These are phyloP conservation scores for Apoderus coryli DNA, from an alignment of 2,888 invertebrate species.

Conservation along the genomic window DNA sequence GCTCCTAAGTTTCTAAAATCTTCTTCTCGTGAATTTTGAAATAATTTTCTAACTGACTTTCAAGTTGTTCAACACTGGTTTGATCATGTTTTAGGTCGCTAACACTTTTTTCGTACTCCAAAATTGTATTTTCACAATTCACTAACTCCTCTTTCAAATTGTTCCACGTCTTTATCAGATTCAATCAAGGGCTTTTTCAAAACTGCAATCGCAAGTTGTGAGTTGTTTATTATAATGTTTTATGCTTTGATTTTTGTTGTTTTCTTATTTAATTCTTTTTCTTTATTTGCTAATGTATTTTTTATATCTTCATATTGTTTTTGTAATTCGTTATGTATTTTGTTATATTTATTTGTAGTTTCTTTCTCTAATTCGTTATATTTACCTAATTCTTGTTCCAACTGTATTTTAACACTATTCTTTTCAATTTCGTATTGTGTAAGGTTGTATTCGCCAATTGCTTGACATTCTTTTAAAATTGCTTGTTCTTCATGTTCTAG, in stretches of 20 bases:
- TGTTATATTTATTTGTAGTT: too few relatives aligned
- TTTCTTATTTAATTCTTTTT: slow-evolving; percentile 34
- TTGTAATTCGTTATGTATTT: too few relatives aligned
- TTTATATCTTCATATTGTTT: slow-evolving; percentile 16
- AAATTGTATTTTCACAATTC: slow-evolving; percentile 24
- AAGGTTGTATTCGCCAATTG: slow-evolving; percentile 38
- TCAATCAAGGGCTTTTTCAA: slow-evolving; percentile 40
- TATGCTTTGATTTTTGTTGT: slow-evolving; percentile 40
- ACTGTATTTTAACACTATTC: slow-evolving; percentile 31
- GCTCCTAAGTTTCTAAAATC: slow-evolving; percentile 20
- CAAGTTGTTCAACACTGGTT: slow-evolving; percentile 25
- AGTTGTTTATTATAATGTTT: slow-evolving; percentile 43
- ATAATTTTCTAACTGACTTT: slow-evolving; percentile 25
- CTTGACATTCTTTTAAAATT: slow-evolving; percentile 39
- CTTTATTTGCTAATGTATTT: slow-evolving; percentile 25
- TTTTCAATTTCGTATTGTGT: slow-evolving; percentile 40
- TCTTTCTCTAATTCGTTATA: slow-evolving; percentile 17
- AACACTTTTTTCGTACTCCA: slow-evolving; percentile 26
- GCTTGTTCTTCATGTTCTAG: slow-evolving; percentile 32
- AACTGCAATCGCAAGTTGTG: slow-evolving; percentile 43
- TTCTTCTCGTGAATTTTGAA: slow-evolving; percentile 23
- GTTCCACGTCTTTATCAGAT: slow-evolving; percentile 44
- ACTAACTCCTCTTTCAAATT: slow-evolving; percentile 34
- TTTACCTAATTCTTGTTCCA: slow-evolving; percentile 19
- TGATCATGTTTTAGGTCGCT: slow-evolving; percentile 23